Base-by-base conservation (phyloP, 2,888 invertebrate genomes). In the Drosophila emarginata region DNA sequence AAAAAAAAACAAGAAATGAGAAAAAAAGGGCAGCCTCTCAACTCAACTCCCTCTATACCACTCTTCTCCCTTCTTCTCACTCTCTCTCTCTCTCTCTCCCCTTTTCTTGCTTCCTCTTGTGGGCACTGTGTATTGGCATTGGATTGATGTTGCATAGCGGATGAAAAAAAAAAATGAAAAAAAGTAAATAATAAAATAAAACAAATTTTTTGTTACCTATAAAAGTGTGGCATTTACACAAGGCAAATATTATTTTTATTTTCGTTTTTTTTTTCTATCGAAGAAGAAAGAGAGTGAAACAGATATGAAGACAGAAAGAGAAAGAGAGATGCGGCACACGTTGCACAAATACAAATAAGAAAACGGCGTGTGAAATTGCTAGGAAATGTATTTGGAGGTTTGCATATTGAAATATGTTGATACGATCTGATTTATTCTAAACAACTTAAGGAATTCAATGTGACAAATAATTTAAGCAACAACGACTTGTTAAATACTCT, bases 191-290 rank as follows among this genome's bases (percentile, higher is more conserved):
- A 78, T 75, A 76, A 79, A 78, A 71, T 75, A 84, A 80, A 73
- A 59, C 79, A 79, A 81, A 79, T 78, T 86, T 86, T 45, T 72
- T 74, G 68, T 84, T 82, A 86, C 84, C 77, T 74, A 83, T 78
- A 80, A 86, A 78, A 72, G 87, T 77, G 81, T 52, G 72, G 73
- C 85, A 74, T 81, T 81, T 84, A 75, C 85, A 77, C 80, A 76
- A 72, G 40, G 79, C 72, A 82, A 86, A 82, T 78, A 78, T 77
- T 77, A 65, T 77, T 52, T 58, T 60, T 40, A 28, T 18, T 32
- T 23, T 28, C 21, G 9, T 52, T 61, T 23, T 14, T 28, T 59
- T 52, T 52, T 18, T 9, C 32, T 32, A 9, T 45, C 9, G 32
- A 1, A 32, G 11, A 11, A 45, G 45, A 15, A 1, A 9, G 45